A percentile compares a stretch with the other conserved stretches of the same genome.
Evolutionary conservation across 2,113 vertebrate genomes (phyloP).

Genomic region (Heteronetta atricapilla): DNA sequence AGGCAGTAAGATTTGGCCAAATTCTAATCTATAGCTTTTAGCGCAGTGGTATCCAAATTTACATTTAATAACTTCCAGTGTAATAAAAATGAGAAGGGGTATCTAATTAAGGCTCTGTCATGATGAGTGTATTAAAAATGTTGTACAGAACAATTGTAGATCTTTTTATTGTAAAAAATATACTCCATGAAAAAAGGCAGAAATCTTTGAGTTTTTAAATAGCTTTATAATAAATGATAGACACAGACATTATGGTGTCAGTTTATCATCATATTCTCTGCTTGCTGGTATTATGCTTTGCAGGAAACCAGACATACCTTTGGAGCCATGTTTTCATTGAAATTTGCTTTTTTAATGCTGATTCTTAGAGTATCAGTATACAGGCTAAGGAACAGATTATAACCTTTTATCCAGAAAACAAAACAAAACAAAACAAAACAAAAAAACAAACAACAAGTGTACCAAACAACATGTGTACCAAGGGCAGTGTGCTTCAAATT

Average conservation of each 20-base stretch:
- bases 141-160: background rate
- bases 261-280: background rate
- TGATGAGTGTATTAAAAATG: background rate
- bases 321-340: background rate
- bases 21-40: background rate
- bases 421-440: rapidly evolving
- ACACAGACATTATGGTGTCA: background rate
- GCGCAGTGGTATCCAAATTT: background rate
- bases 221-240: background rate
- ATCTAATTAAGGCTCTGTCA: background rate
- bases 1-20: background rate
- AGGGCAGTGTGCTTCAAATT: background rate
- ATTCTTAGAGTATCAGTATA: background rate
- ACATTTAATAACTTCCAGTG: background rate
- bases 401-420: background rate
- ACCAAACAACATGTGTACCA: rapidly evolving
- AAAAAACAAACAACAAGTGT: rapidly evolving
- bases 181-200: background rate
- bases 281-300: background rate
- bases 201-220: background rate
- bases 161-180: background rate
- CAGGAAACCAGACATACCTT: background rate
- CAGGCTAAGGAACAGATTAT: background rate
- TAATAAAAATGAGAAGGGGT: background rate
- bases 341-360: background rate